These are phyloP conservation scores for Netelia fuscicornis DNA, from an alignment of 2,888 invertebrate genomes.

Conservation along the genomic window DNA sequence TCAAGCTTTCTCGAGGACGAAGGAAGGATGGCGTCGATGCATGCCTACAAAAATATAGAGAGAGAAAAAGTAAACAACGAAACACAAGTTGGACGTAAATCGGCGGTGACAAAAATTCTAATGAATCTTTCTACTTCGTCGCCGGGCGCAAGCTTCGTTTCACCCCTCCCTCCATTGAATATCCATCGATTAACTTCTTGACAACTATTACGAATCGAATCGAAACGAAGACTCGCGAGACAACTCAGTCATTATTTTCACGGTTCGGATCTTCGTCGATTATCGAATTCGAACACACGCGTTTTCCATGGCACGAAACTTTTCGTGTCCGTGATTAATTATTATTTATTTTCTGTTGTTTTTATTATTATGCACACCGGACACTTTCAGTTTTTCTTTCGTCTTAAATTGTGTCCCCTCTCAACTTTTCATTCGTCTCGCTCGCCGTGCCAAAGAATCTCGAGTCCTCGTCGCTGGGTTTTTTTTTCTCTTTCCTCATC, in stretches of 20 bases:
- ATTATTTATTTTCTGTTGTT: conserved; percentile 15
- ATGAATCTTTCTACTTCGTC: conserved; percentile 29
- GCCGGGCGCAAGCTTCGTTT: not conserved
- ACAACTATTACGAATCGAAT: conserved; percentile 43
- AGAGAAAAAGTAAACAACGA: conserved; percentile 24
- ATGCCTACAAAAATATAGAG: conserved; percentile 27
- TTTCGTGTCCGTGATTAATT: conserved; percentile 43
- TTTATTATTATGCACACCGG: conserved; percentile 64
- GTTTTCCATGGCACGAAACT: conserved; percentile 28
- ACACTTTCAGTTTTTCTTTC: conserved; percentile 53
- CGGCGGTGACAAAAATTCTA: conserved; percentile 29
- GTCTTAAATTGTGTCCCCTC: conserved; percentile 34
- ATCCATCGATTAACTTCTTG: conserved; percentile 52
- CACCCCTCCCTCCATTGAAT: conserved; percentile 37
- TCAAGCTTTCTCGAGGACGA: not conserved
- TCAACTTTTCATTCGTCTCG: conserved; percentile 41
- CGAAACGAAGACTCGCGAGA: conserved; percentile 35
- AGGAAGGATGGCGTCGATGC: conserved; percentile 18
- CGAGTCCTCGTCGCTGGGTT: conserved; percentile 26
- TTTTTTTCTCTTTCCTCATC: conserved; percentile 1
- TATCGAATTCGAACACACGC: conserved; percentile 51
- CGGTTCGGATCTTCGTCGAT: conserved; percentile 42
- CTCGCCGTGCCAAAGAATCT: no score
- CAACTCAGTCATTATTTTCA: conserved; percentile 35
- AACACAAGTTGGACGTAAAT: conserved; percentile 49